Conservation (phyloP, 1,140 invertebrate species). For the Neuroterus valhalla region DNA sequence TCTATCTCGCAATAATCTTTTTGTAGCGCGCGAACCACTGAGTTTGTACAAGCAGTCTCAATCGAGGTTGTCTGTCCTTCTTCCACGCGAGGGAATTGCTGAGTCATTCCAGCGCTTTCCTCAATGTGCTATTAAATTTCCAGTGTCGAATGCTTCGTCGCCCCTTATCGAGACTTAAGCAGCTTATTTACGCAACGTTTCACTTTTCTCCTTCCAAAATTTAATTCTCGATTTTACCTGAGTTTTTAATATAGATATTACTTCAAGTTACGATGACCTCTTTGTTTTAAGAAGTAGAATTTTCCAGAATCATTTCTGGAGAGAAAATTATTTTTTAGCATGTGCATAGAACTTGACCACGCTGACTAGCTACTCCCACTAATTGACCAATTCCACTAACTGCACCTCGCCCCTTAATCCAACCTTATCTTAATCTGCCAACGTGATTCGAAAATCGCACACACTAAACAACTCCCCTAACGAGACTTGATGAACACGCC, state of each 20-base stretch:
- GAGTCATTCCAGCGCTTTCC: conserved; percentile 1
- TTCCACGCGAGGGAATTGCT: conserved; percentile 11
- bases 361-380: too few relatives aligned
- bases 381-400: too few relatives aligned
- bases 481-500: too few relatives aligned
- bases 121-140: conserved; percentile 26
- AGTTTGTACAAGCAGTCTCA: conserved; percentile 27
- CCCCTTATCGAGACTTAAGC: neutral
- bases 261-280: neutral
- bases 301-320: too few relatives aligned
- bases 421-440: too few relatives aligned
- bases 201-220: neutral
- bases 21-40: conserved; percentile 18
- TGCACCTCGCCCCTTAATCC: too few relatives aligned
- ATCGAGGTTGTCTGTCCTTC: neutral
- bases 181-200: neutral
- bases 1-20: conserved; percentile 9
- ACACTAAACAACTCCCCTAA: too few relatives aligned
- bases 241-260: neutral
- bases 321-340: too few relatives aligned
- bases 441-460: too few relatives aligned
- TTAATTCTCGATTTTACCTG: neutral
- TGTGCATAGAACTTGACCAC: too few relatives aligned
- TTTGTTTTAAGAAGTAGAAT: too few relatives aligned
- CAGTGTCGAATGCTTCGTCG: conserved; percentile 5